A percentile compares a stretch with the other conserved stretches of the same genome.
phyloP scores from a whole-genome alignment of 2,113 vertebrate species.

The Percopsis transmontana region DNA sequence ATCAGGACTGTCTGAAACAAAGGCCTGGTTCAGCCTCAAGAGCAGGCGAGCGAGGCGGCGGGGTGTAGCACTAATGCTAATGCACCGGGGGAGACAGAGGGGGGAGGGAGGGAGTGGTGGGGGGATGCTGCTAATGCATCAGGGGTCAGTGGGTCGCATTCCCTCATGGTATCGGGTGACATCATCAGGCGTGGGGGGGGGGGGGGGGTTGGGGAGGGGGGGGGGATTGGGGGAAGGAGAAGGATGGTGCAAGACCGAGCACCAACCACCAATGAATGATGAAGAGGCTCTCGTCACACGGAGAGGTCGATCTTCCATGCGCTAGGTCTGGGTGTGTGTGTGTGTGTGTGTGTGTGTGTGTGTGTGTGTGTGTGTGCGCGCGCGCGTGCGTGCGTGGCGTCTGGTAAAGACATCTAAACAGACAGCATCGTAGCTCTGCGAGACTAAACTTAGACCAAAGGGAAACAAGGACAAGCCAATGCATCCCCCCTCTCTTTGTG shows the following conservation, averaged over 20 bases:
- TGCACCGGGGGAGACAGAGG: constrained; percentile 43
- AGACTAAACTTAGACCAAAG: constrained; percentile 63
- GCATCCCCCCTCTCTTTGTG: constrained; percentile 25
- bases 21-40: constrained; percentile 64
- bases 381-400: neutral
- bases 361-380: neutral
- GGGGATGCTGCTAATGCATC: constrained; percentile 55
- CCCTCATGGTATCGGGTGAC: constrained; percentile 75
- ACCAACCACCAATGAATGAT: constrained; percentile 49
- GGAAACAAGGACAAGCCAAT: constrained; percentile 46
- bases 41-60: constrained; percentile 10
- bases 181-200: constrained; percentile 53
- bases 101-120: constrained; percentile 7
- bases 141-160: constrained; percentile 79
- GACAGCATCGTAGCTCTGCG: constrained; percentile 10
- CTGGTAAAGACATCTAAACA: constrained; percentile 34
- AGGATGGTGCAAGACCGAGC: constrained; percentile 48
- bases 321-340: constrained; percentile 5
- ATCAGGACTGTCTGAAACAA: constrained; percentile 66
- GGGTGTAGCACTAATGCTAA: constrained; percentile 58
- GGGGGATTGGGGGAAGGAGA: neutral
- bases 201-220: neutral
- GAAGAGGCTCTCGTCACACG: constrained; percentile 57
- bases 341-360: constrained; percentile 20
- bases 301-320: neutral